Evolutionary conservation across 2,888 invertebrate species (phyloP), one percentile per base, ranked within the genome.

Genomic region (Artemia sinica): DNA sequence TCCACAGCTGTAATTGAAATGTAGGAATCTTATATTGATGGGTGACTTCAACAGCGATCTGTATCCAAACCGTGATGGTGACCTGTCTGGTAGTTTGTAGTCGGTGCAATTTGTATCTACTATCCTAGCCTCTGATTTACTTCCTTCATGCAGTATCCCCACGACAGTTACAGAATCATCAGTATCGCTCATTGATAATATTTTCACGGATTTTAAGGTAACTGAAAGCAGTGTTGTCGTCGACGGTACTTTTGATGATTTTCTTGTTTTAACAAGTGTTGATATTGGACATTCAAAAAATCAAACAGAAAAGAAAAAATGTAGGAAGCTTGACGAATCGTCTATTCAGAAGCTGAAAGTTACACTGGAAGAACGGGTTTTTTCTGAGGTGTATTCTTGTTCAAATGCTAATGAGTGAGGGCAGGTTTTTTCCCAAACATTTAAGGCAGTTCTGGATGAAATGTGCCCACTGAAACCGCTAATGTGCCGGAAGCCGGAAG

Each of bases 121-220:
- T n/a, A n/a, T n/a, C n/a, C n/a, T n/a, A n/a, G n/a, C n/a, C n/a
- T n/a, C n/a, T n/a, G n/a, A n/a, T n/a, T n/a, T n/a, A n/a, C n/a
- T n/a, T n/a, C n/a, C n/a, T n/a, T n/a, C n/a, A n/a, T n/a, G n/a
- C n/a, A n/a, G n/a, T n/a, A n/a, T n/a, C n/a, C n/a, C n/a, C n/a
- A n/a, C n/a, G n/a, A n/a, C n/a, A n/a, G n/a, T 51, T 51, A 51
- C 52, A 51, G 52, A n/a, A 51, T 51, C 52, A n/a, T 51, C 52
- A 51, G 52, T n/a, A n/a, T 51, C 52, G 11, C 52, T 51, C 11
- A 51, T 51, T n/a, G 52, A 51, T 51, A 51, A 51, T 51, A 51
- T 51, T 51, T 51, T 51, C n/a, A 51, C 52, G 52, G 52, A 51
- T 51, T 51, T 51, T 51, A 51, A n/a, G 52, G n/a, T 51, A 11